Conservation (phyloP, 2,888 invertebrate species). For the Sussaba pulchella region DNA sequence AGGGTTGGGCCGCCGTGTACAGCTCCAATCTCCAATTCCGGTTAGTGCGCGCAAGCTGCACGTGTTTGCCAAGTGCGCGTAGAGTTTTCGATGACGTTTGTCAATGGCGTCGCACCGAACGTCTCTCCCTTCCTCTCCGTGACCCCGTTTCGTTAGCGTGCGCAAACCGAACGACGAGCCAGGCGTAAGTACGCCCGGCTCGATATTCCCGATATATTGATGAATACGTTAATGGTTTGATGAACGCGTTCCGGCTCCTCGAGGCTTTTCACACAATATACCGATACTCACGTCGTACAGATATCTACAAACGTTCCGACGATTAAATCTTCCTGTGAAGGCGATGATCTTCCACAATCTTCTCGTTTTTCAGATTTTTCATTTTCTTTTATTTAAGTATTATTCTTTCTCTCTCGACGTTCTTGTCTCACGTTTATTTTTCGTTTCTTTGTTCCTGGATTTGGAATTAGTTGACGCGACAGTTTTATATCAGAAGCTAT, state of each 20-base stretch:
- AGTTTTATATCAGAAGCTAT: background rate
- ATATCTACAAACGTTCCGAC: background rate
- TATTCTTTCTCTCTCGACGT: background rate
- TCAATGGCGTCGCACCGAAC: slow-evolving; percentile 73
- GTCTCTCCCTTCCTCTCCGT: slow-evolving; percentile 1
- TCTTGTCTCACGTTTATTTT: slow-evolving; percentile 16
- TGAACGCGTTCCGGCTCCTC: slow-evolving; percentile 1
- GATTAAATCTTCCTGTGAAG: slow-evolving; percentile 34
- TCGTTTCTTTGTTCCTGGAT: background rate
- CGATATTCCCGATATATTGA: slow-evolving; percentile 9
- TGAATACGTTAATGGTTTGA: slow-evolving; percentile 8
- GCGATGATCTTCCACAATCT: slow-evolving; percentile 20
- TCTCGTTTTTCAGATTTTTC: background rate
- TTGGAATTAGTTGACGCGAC: background rate
- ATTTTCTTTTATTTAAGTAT: background rate
- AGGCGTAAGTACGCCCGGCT: slow-evolving; percentile 3
- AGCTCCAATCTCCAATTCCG: no score
- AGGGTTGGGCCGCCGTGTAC: background rate
- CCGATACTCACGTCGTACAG: background rate
- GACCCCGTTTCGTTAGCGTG: slow-evolving; percentile 29
- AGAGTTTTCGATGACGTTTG: slow-evolving; percentile 76
- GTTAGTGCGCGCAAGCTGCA: slow-evolving; percentile 10
- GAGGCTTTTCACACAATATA: slow-evolving; percentile 18
- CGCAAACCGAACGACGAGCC: background rate
- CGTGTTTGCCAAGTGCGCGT: slow-evolving; percentile 37